Percentiles rank a stretch among this genome's conserved stretches.
Conservation (phyloP, 2,113 vertebrate species). For the Oryzias curvinotus region DNA sequence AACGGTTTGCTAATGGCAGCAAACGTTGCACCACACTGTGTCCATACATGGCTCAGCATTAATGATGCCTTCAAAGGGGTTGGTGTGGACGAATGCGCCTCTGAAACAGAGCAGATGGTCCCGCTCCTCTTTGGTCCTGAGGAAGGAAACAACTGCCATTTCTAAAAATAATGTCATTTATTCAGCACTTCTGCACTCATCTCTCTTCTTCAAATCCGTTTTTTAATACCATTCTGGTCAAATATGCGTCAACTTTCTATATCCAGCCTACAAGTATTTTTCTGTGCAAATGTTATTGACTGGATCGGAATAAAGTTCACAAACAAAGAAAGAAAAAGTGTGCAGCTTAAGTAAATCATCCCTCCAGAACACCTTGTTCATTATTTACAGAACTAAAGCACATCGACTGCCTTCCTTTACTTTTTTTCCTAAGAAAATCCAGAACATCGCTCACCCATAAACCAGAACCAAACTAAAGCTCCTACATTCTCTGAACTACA, state of each 20-base stretch:
- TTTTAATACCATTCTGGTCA: no score
- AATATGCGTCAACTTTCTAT: not conserved
- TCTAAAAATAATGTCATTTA: not conserved
- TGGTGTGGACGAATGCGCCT: not conserved
- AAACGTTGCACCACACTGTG: not conserved
- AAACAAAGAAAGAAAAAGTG: slow-evolving; percentile 9
- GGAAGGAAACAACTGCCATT: not conserved
- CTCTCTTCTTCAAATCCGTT: not conserved
- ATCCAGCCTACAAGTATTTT: not conserved
- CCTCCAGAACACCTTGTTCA: slow-evolving; percentile 6
- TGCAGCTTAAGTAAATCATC: slow-evolving; percentile 11
- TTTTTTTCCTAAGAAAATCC: not conserved
- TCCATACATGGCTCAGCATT: not conserved
- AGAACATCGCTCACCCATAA: no score
- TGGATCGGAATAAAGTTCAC: not conserved
- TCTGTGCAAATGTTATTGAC: no score
- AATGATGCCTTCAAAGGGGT: not conserved
- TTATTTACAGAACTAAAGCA: slow-evolving; percentile 4
- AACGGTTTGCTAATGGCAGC: not conserved
- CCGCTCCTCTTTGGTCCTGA: not conserved
- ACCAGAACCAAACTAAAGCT: no score
- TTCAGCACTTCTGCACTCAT: not conserved
- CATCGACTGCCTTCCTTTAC: not conserved
- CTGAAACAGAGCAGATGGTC: not conserved
- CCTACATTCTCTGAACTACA: no score